These are phyloP conservation scores for Neostethus bicornis DNA, from an alignment of 2,797 vertebrate genomes.

Conservation along the genomic window DNA sequence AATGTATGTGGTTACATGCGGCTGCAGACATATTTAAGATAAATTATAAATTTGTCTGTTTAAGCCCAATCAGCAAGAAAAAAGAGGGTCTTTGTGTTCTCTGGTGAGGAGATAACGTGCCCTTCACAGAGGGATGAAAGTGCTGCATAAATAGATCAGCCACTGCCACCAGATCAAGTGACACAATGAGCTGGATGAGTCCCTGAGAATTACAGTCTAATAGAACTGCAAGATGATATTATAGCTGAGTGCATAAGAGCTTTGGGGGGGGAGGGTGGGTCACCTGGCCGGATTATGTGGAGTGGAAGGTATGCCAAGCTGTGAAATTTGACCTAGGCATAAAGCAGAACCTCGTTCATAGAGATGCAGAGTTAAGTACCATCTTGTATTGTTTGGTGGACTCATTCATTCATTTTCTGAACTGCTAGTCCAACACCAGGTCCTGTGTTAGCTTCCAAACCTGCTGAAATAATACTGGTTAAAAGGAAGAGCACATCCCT, in stretches of 20 bases:
- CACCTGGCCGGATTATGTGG: slow-evolving; percentile 51
- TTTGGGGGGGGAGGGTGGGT: slow-evolving; percentile 25
- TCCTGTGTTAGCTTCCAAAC: too few species aligned
- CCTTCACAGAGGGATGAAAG: slow-evolving; percentile 60
- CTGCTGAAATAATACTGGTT: too few species aligned
- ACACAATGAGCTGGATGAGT: slow-evolving; percentile 55
- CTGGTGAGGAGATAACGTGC: slow-evolving; percentile 33
- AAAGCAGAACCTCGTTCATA: slow-evolving; percentile 6
- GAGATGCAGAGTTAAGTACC: neutral
- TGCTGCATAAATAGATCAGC: slow-evolving; percentile 62
- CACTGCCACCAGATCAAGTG: slow-evolving; percentile 64
- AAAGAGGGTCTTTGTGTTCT: slow-evolving; percentile 20
- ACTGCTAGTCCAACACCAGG: too few species aligned
- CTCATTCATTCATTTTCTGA: too few species aligned
- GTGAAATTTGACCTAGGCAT: slow-evolving; percentile 24
- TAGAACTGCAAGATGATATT: slow-evolving; percentile 50
- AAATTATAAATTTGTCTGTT: too few species aligned
- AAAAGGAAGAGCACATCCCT: too few species aligned
- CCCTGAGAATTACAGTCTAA: slow-evolving; percentile 58
- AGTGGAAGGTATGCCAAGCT: slow-evolving; percentile 8
- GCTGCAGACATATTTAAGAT: slow-evolving; percentile 9
- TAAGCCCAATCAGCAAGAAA: slow-evolving; percentile 19
- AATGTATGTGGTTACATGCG: slow-evolving; percentile 12
- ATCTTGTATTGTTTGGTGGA: neutral
- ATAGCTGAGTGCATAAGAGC: slow-evolving; percentile 23